Base-by-base conservation (phyloP, 2,888 invertebrate species). In the Hemithea aestivaria region DNA sequence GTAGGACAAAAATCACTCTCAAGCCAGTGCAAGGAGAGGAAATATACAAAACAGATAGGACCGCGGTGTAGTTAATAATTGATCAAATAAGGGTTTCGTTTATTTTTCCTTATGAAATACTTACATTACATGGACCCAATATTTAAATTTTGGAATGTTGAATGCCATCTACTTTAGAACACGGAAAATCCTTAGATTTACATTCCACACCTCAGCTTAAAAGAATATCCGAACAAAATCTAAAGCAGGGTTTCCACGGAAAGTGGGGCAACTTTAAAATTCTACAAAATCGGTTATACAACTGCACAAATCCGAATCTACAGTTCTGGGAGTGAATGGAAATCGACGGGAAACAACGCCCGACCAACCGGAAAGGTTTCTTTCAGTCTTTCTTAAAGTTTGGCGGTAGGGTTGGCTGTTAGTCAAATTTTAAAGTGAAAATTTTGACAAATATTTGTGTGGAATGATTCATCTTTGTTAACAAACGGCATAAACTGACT, bases 331-430 rank as follows among this genome's bases (percentile, higher is more conserved):
- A 35, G 42, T 52, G 61, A 66, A 68, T 70, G 64, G 60, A 69
- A 73, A 68, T 73, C 59, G 69, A 54, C 54, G 48, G 50, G 67
- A 67, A 72, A 71, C 68, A 72, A 61, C 53, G 58, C 48, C 39
- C 53, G 48, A 35, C 48, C 51, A 48, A 39, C 58, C 40, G 58
- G 58, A 69, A 70, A 52, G 56, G 58, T 66, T 64, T 56, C 52
- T 51, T 60, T 58, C 62, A 56, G 52, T 58, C 57, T 48, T 46
- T 42, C 27, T 32, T 20, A 32, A 49, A 47, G 31, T 51, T 45
- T 39, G 22, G 12, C 7, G 10, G 31, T 20, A 44, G 45, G 45
- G 51, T 29, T 45, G 45, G 25, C 39, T 26, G 43, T 40, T 40
- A 39, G 40, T 23, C 26, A 40, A 43, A 35, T 12, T 36, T 29